A percentile compares a stretch with the other conserved stretches of the same genome.
Conservation (phyloP, 2,113 vertebrate genomes). For the Chlorodrepanis virens region DNA sequence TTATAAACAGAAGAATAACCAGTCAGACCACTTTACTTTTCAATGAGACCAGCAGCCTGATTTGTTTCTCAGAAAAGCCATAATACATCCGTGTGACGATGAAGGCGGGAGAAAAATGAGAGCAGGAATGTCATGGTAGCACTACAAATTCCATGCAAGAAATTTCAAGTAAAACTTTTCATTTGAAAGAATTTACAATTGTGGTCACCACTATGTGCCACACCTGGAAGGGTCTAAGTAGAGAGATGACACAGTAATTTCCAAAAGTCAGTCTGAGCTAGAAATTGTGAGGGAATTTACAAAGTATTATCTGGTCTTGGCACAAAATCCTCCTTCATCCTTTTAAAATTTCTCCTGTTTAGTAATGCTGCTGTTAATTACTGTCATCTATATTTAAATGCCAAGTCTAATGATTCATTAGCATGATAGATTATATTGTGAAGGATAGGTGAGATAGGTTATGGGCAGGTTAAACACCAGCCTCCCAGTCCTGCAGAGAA, state of each 20-base stretch:
- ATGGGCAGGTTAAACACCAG: not conserved
- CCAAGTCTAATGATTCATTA: slow-evolving; percentile 16
- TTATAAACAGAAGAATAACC: not conserved
- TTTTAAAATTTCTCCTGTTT: not conserved
- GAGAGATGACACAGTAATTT: not conserved
- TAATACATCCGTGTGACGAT: not conserved
- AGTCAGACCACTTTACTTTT: not conserved
- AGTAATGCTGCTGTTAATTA: not conserved
- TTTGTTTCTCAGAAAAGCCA: not conserved
- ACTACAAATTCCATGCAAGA: not conserved
- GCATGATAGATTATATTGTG: not conserved
- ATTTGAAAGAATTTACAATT: not conserved
- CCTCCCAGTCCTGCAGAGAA: not conserved
- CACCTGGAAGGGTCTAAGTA: not conserved
- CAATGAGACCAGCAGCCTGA: not conserved
- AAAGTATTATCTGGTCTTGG: not conserved
- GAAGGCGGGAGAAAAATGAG: not conserved
- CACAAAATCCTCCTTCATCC: not conserved
- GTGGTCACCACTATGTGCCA: not conserved
- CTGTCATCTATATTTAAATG: not conserved
- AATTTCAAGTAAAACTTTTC: not conserved
- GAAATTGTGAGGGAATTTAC: not conserved
- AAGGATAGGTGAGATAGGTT: not conserved
- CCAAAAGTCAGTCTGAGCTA: not conserved
- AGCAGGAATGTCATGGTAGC: not conserved